These are phyloP conservation scores for Pterocles orientalis DNA, from an alignment of 2,113 vertebrate genomes.

Conservation along the genomic window DNA sequence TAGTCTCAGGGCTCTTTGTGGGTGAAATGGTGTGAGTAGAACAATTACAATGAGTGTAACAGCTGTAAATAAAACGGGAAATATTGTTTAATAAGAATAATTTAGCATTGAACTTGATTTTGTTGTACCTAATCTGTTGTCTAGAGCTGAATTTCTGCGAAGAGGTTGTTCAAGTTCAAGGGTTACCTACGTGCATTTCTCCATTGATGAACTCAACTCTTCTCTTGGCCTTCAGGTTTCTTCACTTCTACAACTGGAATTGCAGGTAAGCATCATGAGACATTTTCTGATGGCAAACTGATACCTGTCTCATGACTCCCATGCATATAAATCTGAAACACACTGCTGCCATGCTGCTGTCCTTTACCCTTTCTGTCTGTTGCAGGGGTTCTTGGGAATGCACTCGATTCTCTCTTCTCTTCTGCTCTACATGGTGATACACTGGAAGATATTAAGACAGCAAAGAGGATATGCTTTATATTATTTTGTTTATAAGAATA, in stretches of 20 bases:
- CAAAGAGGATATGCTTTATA: slow-evolving; percentile 46
- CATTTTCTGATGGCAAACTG: not conserved
- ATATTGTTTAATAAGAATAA: not conserved
- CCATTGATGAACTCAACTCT: not conserved
- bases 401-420: not conserved
- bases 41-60: accelerated
- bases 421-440: not conserved
- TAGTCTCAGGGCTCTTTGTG: not conserved
- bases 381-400: not conserved
- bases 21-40: not conserved
- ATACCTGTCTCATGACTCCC: not conserved
- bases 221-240: not conserved
- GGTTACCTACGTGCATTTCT: accelerated
- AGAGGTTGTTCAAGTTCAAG: not conserved
- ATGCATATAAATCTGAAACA: not conserved
- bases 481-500: slow-evolving; percentile 65
- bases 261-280: not conserved
- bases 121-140: not conserved
- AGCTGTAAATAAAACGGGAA: not conserved
- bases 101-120: not conserved
- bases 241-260: not conserved
- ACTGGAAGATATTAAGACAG: not conserved
- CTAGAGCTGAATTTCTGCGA: not conserved
- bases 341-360: accelerated
- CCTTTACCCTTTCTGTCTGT: not conserved